Evolutionary conservation across 2,888 invertebrate genomes (phyloP), one percentile per base, ranked within the genome.

Genomic region (Brenthis ino): DNA sequence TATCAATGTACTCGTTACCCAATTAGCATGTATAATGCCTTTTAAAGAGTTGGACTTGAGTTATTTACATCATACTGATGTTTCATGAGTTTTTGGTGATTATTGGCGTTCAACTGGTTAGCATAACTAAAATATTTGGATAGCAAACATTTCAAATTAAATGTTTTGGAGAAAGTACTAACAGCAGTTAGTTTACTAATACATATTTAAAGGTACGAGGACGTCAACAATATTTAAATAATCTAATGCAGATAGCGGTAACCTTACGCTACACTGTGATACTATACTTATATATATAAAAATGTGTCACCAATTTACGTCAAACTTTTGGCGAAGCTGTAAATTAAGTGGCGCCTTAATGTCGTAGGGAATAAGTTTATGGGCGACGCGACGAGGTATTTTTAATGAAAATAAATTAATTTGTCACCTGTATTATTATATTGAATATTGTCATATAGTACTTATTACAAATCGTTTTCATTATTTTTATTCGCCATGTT

Each of bases 321-420:
- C 80, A 80, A 77, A 78, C 81, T 79, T 89, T 87, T 83, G 86
- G 86, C 80, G 78, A 74, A 79, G 86, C 80, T 81, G 82, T 89
- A 88, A 89, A 89, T 89, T 85, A 89, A 77, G 76, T 75, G 87
- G 85, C 86, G 84, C 85, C 85, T 80, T 50, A 50, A 67, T 72
- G 77, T 68, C 77, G 79, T 65, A 55, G 64, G 58, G 50, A 37
- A 16, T 47, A 67, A 65, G 64, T 74, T 70, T 72, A 74, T 65
- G 69, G 69, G 51, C 69, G 66, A 64, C 56, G 66, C 65, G 56
- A 57, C 65, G 72, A 73, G 69, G 66, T 68, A 63, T 58, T 72
- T 71, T 73, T 73, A 73, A 72, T 70, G 64, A 68, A 67, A 67
- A 65, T 56, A 67, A 67, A 71, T 68, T 72, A 68, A 70, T 65